phyloP scores from a whole-genome alignment of 2,113 vertebrate genomes.

The Origma solitaria region DNA sequence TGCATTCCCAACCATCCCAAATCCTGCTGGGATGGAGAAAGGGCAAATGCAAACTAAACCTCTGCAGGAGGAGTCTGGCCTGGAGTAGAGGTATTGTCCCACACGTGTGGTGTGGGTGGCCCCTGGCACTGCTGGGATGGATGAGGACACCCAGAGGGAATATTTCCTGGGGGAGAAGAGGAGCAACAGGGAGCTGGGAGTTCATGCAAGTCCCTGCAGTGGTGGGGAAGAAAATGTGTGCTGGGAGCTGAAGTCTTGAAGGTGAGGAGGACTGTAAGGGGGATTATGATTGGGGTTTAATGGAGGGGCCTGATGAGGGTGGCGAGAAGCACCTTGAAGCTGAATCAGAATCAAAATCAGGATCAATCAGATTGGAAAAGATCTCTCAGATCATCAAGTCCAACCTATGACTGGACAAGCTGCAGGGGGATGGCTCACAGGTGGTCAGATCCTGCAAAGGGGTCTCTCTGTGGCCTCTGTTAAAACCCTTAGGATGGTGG shows the following conservation, averaged over 20 bases:
- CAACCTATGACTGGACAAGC: fast-evolving
- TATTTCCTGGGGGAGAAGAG: background rate
- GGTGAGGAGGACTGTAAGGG: background rate
- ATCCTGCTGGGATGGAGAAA: background rate
- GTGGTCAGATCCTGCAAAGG: background rate
- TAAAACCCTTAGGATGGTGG: background rate
- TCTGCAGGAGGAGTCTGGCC: background rate
- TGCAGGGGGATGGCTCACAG: background rate
- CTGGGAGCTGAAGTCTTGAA: background rate
- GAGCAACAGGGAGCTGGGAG: background rate
- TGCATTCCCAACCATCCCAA: background rate
- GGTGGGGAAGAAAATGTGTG: background rate
- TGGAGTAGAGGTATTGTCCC: background rate
- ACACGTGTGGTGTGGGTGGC: background rate
- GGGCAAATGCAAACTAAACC: background rate
- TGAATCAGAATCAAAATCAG: background rate
- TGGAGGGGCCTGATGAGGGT: background rate
- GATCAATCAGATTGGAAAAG: background rate
- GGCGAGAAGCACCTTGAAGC: background rate
- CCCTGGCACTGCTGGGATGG: background rate
- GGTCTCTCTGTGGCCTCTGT: background rate
- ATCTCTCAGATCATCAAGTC: background rate
- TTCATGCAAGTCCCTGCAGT: background rate
- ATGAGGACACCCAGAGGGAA: background rate
- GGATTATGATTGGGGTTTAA: background rate